These are phyloP conservation scores for Agriopis marginaria DNA, from an alignment of 2,888 invertebrate species.

Conservation along the genomic window DNA sequence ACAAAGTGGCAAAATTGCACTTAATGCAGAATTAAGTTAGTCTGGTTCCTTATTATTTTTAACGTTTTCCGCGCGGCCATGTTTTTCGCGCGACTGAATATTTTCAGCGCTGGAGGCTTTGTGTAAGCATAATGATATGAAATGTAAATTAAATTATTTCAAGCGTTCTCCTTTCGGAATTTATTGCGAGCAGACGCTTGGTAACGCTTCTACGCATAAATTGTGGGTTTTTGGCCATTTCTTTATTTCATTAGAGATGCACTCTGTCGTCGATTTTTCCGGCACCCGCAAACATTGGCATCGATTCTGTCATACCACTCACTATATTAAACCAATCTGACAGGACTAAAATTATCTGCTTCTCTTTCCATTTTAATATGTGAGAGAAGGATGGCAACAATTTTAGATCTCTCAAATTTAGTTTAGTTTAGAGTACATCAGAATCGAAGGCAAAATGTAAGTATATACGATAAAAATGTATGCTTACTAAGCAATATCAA, in stretches of 20 bases:
- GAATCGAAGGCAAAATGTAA: no score
- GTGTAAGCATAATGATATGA: constrained; percentile 45
- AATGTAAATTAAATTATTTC: constrained; percentile 50
- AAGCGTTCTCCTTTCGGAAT: constrained; percentile 44
- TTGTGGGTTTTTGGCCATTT: constrained; percentile 34
- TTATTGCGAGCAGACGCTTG: constrained; percentile 43
- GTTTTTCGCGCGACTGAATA: constrained; percentile 48
- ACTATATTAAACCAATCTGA: no score
- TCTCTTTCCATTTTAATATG: no score
- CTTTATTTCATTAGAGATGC: constrained; percentile 31
- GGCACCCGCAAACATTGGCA: no score
- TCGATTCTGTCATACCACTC: no score
- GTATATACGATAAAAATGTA: no score
- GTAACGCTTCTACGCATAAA: constrained; percentile 47
- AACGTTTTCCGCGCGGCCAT: constrained; percentile 44
- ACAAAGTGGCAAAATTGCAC: constrained; percentile 37
- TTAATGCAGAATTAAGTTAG: constrained; percentile 43
- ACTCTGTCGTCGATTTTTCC: background rate
- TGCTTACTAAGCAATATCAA: no score
- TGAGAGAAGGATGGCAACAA: no score
- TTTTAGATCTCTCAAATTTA: no score
- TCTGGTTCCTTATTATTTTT: constrained; percentile 43
- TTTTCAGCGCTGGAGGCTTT: constrained; percentile 34
- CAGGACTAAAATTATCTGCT: no score
- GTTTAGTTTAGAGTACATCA: no score